Base-by-base conservation (phyloP, 2,888 invertebrate species). In the Nephrocerus scutellatus region DNA sequence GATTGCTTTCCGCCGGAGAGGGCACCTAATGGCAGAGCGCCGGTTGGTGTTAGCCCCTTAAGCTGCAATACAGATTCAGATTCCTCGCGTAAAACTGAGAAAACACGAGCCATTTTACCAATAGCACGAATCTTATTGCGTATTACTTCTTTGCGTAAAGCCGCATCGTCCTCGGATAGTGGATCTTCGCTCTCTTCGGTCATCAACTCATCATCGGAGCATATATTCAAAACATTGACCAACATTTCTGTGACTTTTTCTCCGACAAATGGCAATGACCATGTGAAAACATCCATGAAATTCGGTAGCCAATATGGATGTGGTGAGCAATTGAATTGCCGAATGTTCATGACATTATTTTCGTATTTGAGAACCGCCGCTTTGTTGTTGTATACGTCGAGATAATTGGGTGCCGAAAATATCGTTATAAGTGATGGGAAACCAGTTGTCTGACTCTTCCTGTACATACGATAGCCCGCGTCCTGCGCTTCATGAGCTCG, bases 251-350 rank as follows among this genome's bases (percentile, higher is more conserved):
- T 98, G 52, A 98, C 97, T 41, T 82, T 98, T 71, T 98, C 98
- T 53, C 97, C 98, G 50, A 98, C 97, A 73, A 98, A 98, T 53
- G 98, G 98, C 71, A 98, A 75, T 54, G 96, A 97, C 97, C 97
- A 98, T 60, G 98, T 98, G 75, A 98, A 98, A 46, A 98, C 97
- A 74, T 98, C 97, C 97, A 98, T 98, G 74, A 98, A 98, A 73
- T 99, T 99, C 59, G 98, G 98, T 73, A 99, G 74, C 98, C 98
- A 98, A 70, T 99, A 99, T 24, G 98, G 98, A 74, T 99, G 98
- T 48, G 96, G 93, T 55, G 96, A 96, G 75, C 95, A 97, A 73
- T 98, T 98, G 75, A 98, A 98, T 76, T 98, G 98, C 66, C 97
- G 83, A 63, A 99, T 98, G 74, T 98, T 99, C 97, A 98, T 98